Evolutionary conservation across 2,797 vertebrate genomes (phyloP).

Genomic region (Pelodytes ibericus): DNA sequence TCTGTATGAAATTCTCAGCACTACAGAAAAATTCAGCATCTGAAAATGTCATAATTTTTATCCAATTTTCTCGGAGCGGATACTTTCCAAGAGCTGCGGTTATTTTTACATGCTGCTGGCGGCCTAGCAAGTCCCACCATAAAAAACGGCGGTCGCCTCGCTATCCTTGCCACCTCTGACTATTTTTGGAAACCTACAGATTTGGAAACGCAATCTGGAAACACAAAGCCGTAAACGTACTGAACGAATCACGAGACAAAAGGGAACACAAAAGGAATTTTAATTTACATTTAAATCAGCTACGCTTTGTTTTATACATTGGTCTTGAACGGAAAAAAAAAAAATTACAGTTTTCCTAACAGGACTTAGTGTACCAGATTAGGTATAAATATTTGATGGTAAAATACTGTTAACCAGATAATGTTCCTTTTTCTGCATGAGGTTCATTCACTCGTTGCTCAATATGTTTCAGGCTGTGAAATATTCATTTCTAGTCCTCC

Average conservation of each 20-base stretch:
- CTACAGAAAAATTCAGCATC: no score
- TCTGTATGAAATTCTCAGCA: no score
- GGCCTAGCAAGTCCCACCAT: no score
- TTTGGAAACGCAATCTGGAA: slow-evolving; percentile 29
- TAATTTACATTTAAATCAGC: slow-evolving; percentile 23
- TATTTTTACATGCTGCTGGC: no score
- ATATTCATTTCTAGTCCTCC: slow-evolving; percentile 25
- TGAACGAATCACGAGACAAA: slow-evolving; percentile 34
- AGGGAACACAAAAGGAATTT: slow-evolving; percentile 2
- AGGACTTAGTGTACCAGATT: slow-evolving; percentile 26
- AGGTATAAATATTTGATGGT: slow-evolving; percentile 37
- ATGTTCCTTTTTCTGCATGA: neutral
- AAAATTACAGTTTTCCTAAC: slow-evolving; percentile 14
- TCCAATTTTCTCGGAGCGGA: no score
- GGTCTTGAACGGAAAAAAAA: neutral
- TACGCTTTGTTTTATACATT: slow-evolving; percentile 10
- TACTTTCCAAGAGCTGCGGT: no score
- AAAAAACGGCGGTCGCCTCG: neutral
- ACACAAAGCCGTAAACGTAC: slow-evolving; percentile 21
- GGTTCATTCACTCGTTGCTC: neutral
- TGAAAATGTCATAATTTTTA: no score
- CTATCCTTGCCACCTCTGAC: slow-evolving; percentile 12
- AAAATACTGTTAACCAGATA: slow-evolving; percentile 31
- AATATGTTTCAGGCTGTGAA: slow-evolving; percentile 16
- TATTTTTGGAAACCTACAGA: slow-evolving; percentile 31